Evolutionary conservation across 2,888 invertebrate species (phyloP), one percentile per base, ranked within the genome.

Genomic region (Acheta domesticus): DNA sequence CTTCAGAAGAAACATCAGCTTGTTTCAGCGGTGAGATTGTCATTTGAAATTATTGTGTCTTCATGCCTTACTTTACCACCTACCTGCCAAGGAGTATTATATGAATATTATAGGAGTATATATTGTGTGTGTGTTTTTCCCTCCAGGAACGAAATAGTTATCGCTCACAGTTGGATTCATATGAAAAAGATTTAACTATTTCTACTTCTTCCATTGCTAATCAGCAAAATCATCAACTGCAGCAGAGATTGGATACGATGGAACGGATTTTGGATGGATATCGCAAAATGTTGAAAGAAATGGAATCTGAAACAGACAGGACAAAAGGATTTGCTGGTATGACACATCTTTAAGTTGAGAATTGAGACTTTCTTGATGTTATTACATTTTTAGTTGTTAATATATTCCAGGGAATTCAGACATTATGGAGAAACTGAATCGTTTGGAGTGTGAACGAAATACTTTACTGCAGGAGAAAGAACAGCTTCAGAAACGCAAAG

Each of bases 141-240:
- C 81, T 80, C 0, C 78, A 86, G 86, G 96, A 96, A 85, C 89
- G 96, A 48, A 95, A 96, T 84, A 94, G 94, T 84, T 94, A 95
- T 84, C 91, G 94, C 79, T 91, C 92, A 81, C 92, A 95, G 83
- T 86, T 96, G 76, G 95, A 95, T 84, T 91, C 93, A 79, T 95
- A 94, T 84, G 95, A 96, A 87, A 93, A 93, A 85, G 96, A 96
- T 87, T 87, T 94, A 82, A 93, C 94, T 0, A 88, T 89, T 79
- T 85, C 86, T 83, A 80, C 82, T 82, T 4, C 82, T 82, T 77
- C 77, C 48, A 74, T 73, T 49, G 81, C 77, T 83, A 80, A 49
- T 84, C 62, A 62, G n/a, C 62, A 62, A 62, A 83, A 78, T 82
- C 76, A 62, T 76, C 81, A 49, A 81, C 79, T 79, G 19, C 79